Base-by-base conservation (phyloP, 2,888 invertebrate genomes). In the Chymomyza amoena region DNA sequence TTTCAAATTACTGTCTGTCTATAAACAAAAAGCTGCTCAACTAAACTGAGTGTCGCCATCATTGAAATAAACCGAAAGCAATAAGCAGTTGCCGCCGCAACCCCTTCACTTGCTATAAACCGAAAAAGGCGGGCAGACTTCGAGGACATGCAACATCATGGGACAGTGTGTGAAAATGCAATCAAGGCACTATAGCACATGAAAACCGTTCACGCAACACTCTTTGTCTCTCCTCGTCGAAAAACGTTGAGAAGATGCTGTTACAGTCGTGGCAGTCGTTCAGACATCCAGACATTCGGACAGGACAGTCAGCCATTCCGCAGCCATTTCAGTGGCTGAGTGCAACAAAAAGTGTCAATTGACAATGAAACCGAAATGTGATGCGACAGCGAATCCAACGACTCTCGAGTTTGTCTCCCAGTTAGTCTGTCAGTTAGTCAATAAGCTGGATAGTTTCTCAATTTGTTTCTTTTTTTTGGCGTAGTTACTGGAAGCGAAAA, bases 41-140 rank as follows among this genome's bases (percentile, higher is more conserved):
- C 68, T 76, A 70, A 76, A 70, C 63, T 61, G 60, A 75, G 77
- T 75, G 78, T 72, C 75, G 86, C 84, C 81, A 84, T 75, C 86
- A 86, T 81, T 83, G 86, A 79, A 84, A 79, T 87, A 84, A 84
- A 87, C 70, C 77, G 87, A 77, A 75, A 80, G 87, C 84, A 85
- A 85, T 87, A 87, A 85, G 81, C 84, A 54, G 61, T 28, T 50
- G 60, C 18, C 18, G 9, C 18, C 56, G 52, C 16, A 54, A 4
- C 18, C 32, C 32, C 36, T 13, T 15, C 54, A 15, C 63, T 18
- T 56, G 56, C 32, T 75, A 86, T 86, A 84, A 83, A 86, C 4
- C 20, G 18, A 36, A 20, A 61, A 32, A 16, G 32, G 39, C 28
- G 52, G 64, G 36, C 51, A 57, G 56, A 50, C 50, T 54, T 64